Evolutionary conservation across 1,140 invertebrate species (phyloP), one percentile per base, ranked within the genome.

Genomic region (Sitodiplosis mosellana): DNA sequence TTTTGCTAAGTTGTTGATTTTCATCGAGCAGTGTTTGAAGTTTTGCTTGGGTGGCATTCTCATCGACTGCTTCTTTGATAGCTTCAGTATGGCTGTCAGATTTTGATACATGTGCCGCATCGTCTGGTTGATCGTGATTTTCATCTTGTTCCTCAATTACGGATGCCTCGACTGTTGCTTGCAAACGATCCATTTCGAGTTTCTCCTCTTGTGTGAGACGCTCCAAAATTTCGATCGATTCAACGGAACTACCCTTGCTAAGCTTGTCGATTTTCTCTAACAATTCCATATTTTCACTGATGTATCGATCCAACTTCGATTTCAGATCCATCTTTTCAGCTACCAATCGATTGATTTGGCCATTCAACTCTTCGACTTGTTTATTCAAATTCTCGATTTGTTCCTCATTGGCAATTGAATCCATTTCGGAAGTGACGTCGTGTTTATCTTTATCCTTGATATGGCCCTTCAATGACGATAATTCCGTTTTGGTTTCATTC

Each of bases 181-280:
- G 60, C 51, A 71, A 74, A 54, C 70, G 66, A 53, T 73, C 72
- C 27, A 72, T 60, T 56, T 73, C 66, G 53, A 73, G 51, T 57
- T 75, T 75, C 52, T 76, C 74, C 63, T 76, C 74, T 48, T 73
- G 72, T 38, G 74, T 77, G 48, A 77, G 66, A 5, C 71, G 71
- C 52, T 78, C 76, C 5, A 79, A 76, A 46, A 79, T 78, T 63
- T 79, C 77, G 34, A 79, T 79, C 38, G 76, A 78, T 59, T 79
- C 77, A 12, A 75, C 76, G 8, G 69, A 78, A 52, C 70, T 71
- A 1, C 77, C 75, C 56, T 78, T 77, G 59, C 74, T 77, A 17
- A 78, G 56, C 59, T 79, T 79, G 53, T 78, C 76, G 41, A 79
- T 57, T 63, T 75, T 76, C 54, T 78, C 76, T 34, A 75, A 68